Base-by-base conservation (phyloP, 2,888 invertebrate species). In the Druceiella hillmani region DNA sequence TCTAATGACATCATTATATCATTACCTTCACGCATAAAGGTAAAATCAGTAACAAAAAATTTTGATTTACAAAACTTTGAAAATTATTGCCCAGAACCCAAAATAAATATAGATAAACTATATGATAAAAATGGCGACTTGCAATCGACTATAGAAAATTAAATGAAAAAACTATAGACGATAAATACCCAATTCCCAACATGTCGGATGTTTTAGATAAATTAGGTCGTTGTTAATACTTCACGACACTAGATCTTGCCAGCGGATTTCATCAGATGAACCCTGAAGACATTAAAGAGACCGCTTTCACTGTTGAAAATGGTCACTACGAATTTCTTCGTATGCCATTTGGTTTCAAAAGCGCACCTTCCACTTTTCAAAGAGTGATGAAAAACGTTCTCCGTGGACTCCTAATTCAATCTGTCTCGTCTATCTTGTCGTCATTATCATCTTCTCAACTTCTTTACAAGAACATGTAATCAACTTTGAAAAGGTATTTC, bases 331-430 rank as follows among this genome's bases (percentile, higher is more conserved):
- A 60, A 45, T 56, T 46, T 37, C 24, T 38, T 13, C 38, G 54
- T 3, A 53, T 61, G 53, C 52, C 52, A 1, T 52, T 57, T 36
- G 57, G 57, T 0, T 39, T 58, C 3, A 46, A 48, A 27, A 55
- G 51, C 29, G 47, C 52, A 1, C 56, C 58, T 2, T 45, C 48
- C 1, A 56, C 56, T 1, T 61, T 61, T 41, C 56, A 56, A 42
- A 13, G 59, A 3, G 27, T 52, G 5, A 58, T 58, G 47, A 50
- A 56, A 38, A 44, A 47, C 20, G 47, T 54, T 2, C 36, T 61
- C 4, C 33, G 41, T 10, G 47, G 30, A 46, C 46, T 52, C 28
- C 26, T 38, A 10, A 46, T 39, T 4, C 11, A 43, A 39, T 27
- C 28, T 47, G 46, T 17, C 45, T 50, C 13, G 48, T 48, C 1